phyloP scores from a whole-genome alignment of 2,888 invertebrate genomes.

The Spodoptera exigua region DNA sequence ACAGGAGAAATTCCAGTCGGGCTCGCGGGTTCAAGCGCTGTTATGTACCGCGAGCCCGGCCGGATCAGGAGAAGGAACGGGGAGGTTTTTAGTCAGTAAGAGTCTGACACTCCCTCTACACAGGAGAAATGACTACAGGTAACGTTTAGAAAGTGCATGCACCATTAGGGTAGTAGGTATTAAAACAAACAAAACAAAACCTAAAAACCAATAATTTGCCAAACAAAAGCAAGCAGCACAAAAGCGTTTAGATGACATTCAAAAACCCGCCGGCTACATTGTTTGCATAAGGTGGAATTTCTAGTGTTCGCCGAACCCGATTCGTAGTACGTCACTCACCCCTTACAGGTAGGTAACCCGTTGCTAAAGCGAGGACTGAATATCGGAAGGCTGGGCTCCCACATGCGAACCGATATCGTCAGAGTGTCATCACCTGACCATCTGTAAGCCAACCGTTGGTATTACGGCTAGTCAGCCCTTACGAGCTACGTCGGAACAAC shows the following conservation, averaged over 20 bases:
- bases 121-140: slow-evolving; percentile 13
- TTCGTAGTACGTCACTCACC: slow-evolving; percentile 45
- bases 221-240: slow-evolving; percentile 41
- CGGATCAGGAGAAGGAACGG: no score
- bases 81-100: no score
- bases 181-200: slow-evolving; percentile 19
- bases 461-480: slow-evolving; percentile 45
- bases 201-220: slow-evolving; percentile 18
- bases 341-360: slow-evolving; percentile 50
- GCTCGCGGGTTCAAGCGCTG: no score
- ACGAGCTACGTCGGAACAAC: slow-evolving; percentile 16
- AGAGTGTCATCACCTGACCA: slow-evolving; percentile 53
- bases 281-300: slow-evolving; percentile 45
- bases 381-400: slow-evolving; percentile 50
- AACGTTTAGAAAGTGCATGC: slow-evolving; percentile 30
- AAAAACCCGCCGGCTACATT: slow-evolving; percentile 40
- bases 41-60: no score
- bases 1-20: slow-evolving; percentile 14
- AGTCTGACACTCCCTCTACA: no score
- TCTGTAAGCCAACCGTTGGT: slow-evolving; percentile 48
- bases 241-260: slow-evolving; percentile 34
- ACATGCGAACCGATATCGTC: slow-evolving; percentile 50
- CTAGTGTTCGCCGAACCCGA: slow-evolving; percentile 44
- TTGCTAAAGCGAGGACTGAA: slow-evolving; percentile 48
- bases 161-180: slow-evolving; percentile 19